phyloP scores from a whole-genome alignment of 2,797 vertebrate species.

The Gallinago solitaria region DNA sequence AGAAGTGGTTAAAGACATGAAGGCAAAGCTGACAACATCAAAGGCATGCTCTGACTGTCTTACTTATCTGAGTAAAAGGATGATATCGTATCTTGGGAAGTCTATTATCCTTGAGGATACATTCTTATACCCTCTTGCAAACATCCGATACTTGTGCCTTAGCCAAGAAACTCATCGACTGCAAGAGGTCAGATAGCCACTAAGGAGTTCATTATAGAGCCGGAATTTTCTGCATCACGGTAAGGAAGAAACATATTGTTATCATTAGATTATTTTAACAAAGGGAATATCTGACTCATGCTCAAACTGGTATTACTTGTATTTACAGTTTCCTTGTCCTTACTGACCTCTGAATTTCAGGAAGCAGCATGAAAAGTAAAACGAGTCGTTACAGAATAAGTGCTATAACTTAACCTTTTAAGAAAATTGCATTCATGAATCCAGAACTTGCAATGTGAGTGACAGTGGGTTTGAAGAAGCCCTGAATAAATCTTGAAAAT shows the following conservation, averaged over 20 bases:
- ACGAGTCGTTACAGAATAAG: not conserved
- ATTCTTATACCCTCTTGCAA: not conserved
- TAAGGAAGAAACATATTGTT: slow-evolving; percentile 15
- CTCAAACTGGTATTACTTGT: slow-evolving; percentile 1
- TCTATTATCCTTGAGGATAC: not conserved
- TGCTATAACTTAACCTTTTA: not conserved
- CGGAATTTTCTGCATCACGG: not conserved
- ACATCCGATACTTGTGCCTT: not conserved
- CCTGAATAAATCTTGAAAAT: not conserved
- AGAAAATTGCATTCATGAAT: not conserved
- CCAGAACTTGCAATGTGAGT: not conserved
- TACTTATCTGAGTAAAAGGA: not conserved
- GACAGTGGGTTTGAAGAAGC: not conserved
- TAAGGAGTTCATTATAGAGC: not conserved
- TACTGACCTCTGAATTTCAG: slow-evolving; percentile 1
- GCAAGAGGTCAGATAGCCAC: not conserved
- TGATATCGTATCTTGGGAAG: not conserved
- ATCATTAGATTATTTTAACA: slow-evolving; percentile 11
- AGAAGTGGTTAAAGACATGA: not conserved
- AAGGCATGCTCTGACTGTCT: not conserved
- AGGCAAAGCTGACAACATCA: slow-evolving; percentile 41
- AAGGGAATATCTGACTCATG: slow-evolving; percentile 12
- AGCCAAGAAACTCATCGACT: not conserved
- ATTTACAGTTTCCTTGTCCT: slow-evolving; percentile 12
- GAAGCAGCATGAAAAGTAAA: not conserved